Base-by-base conservation (phyloP, 2,888 invertebrate genomes). In the Stictocephala bisonia region DNA sequence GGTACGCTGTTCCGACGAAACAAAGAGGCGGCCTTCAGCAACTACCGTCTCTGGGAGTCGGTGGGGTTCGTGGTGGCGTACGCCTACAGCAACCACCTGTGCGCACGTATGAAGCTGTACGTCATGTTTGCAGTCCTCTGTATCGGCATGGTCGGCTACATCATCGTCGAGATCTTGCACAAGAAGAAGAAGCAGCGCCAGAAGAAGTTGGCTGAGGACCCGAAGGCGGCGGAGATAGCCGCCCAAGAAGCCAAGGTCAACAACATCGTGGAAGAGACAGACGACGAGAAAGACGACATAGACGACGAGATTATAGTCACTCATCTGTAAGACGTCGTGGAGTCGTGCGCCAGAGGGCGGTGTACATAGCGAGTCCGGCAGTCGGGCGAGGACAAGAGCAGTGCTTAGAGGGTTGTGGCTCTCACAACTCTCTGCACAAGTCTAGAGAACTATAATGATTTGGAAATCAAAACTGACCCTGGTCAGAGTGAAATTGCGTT, bases 21-120 rank as follows among this genome's bases (percentile, higher is more conserved):
- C 87, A 95, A 95, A 82, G 95, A 95, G 83, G 95, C 95, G 0
- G 95, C 95, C 0, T 96, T 95, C 87, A 94, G 95, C 71, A 95
- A 95, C 86, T 95, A 91, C 84, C 89, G 95, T 27, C 88, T 95
- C 4, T 95, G 95, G 95, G 95, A 96, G 84, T 93, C 93, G 68
- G 90, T 91, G 2, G 96, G 96, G 1, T 96, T 95, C 84, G 95
- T 95, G 29, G 91, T 95, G 56, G 94, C 95, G 9, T 96, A 95
- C 82, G 94, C 94, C 0, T 95, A 94, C 85, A 94, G 94, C 79
- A 94, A 93, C 26, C 93, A 93, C 80, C 86, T 95, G 26, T 95
- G 95, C 84, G 93, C 94, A 70, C 86, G 91, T 75, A 92, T 92
- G 90, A 96, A 96, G 86, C 88, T 95, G 0, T 94, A 93, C 84